These are phyloP conservation scores for Neogale vison DNA, from an alignment of 2,113 vertebrate genomes.

Conservation along the genomic window DNA sequence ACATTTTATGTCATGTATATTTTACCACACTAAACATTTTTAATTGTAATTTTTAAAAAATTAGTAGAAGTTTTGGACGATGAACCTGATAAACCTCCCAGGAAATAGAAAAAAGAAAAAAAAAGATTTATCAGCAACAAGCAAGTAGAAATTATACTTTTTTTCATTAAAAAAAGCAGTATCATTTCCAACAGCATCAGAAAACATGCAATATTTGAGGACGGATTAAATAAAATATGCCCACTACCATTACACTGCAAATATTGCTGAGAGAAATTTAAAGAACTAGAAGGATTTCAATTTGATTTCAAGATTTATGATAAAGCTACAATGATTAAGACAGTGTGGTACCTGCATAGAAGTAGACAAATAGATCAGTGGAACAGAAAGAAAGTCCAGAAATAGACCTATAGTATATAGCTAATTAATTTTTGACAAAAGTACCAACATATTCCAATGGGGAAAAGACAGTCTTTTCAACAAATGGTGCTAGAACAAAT, in stretches of 20 bases:
- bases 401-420: background rate
- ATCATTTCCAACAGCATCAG: background rate
- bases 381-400: background rate
- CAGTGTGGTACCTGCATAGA: background rate
- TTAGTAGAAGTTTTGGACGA: background rate
- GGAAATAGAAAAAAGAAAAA: background rate
- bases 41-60: background rate
- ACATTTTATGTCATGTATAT: background rate
- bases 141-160: background rate
- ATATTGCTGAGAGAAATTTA: slow-evolving; percentile 21
- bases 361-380: background rate
- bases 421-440: background rate
- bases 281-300: background rate
- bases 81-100: background rate
- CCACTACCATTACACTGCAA: background rate
- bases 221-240: background rate
- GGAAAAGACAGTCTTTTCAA: background rate
- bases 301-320: slow-evolving; percentile 18
- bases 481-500: slow-evolving; percentile 4
- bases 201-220: slow-evolving; percentile 31
- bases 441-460: background rate
- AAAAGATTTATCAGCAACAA: background rate
- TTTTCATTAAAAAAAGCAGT: background rate
- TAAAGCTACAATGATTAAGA: background rate
- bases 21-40: background rate